Evolutionary conservation across 2,888 invertebrate species (phyloP).

Genomic region (Poecilus cupreus): DNA sequence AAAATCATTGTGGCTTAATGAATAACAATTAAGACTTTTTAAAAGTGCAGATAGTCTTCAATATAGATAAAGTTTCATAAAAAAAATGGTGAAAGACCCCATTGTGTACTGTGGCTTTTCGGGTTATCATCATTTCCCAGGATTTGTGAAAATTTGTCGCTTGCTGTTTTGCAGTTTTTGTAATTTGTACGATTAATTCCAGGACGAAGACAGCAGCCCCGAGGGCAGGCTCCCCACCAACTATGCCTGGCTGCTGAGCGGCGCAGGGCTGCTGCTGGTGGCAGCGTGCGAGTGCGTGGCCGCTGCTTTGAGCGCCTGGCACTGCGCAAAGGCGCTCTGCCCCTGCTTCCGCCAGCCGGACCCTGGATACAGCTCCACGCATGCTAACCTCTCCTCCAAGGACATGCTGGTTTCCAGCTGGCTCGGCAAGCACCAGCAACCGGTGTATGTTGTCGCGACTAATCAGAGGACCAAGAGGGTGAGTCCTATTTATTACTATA

Average conservation of each 20-base stretch:
- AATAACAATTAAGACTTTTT: too few relatives aligned
- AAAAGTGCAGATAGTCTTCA: too few relatives aligned
- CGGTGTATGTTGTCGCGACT: slow-evolving; percentile 54
- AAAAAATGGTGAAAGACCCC: too few relatives aligned
- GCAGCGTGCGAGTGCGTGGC: slow-evolving; percentile 77
- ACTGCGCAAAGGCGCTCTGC: slow-evolving; percentile 75
- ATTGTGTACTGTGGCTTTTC: too few relatives aligned
- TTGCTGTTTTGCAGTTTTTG: too few relatives aligned
- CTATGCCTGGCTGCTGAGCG: slow-evolving; percentile 77
- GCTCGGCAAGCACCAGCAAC: slow-evolving; percentile 73
- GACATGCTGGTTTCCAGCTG: slow-evolving; percentile 77
- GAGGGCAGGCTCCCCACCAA: slow-evolving; percentile 62
- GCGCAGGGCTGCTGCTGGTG: slow-evolving; percentile 78
- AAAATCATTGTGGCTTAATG: too few relatives aligned
- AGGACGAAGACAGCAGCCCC: background rate
- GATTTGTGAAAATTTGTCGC: too few relatives aligned
- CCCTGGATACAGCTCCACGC: background rate
- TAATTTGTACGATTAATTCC: too few relatives aligned
- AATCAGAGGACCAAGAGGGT: slow-evolving; percentile 42
- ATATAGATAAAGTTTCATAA: too few relatives aligned
- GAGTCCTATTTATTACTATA: too few relatives aligned
- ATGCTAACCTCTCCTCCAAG: slow-evolving; percentile 72
- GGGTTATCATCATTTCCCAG: too few relatives aligned
- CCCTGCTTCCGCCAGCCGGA: slow-evolving; percentile 73
- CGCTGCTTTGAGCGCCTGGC: slow-evolving; percentile 75